Percentiles rank a stretch among this genome's conserved stretches.
Evolutionary conservation across 2,888 invertebrate genomes (phyloP).

Genomic region (Lepidocyrtinus sp.): DNA sequence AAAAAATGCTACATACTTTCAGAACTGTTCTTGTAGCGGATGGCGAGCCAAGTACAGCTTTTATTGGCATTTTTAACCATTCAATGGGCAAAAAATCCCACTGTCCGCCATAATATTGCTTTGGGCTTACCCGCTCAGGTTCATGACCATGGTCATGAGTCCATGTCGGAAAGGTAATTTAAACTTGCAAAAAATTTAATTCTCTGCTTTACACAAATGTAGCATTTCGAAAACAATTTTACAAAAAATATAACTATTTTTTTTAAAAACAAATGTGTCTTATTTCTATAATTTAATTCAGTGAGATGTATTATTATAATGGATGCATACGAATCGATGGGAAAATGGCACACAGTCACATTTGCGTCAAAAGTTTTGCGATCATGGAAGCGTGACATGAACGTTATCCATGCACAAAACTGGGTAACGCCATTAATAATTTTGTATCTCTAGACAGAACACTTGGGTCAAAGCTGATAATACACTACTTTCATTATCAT

Average conservation of each 20-base stretch:
- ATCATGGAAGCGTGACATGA: slow-evolving; percentile 32
- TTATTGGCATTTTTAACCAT: background rate
- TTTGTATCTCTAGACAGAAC: background rate
- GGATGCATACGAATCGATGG: background rate
- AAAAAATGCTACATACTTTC: background rate
- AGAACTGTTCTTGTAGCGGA: background rate
- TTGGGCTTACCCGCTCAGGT: background rate
- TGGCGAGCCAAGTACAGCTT: background rate
- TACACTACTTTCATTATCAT: background rate
- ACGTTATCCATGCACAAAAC: slow-evolving; percentile 15
- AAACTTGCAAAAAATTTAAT: no score
- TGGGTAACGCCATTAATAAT: background rate
- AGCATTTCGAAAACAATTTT: no score
- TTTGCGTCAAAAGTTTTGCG: background rate
- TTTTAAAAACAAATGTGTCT: background rate
- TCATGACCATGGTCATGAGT: background rate
- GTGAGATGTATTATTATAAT: background rate
- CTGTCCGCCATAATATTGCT: background rate
- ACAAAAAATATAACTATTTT: no score
- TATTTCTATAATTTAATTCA: background rate
- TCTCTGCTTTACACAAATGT: no score
- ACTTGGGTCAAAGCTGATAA: background rate
- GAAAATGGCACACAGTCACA: background rate
- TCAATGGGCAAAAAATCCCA: background rate
- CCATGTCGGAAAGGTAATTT: background rate